Base-by-base conservation (phyloP, 2,113 vertebrate species). In the Odocoileus hemionus region DNA sequence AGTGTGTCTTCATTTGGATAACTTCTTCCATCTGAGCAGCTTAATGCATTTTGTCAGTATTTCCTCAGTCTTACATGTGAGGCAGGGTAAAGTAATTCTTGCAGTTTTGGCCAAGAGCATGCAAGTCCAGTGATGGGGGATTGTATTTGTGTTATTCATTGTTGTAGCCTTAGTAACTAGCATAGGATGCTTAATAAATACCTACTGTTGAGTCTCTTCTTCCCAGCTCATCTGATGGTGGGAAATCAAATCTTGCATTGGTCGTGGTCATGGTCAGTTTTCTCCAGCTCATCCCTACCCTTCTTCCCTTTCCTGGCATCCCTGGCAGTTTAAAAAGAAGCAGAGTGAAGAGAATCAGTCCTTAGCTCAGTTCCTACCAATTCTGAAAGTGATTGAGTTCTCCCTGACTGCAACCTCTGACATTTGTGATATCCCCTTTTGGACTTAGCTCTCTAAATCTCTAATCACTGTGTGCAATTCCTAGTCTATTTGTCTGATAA, bases 1-100 rank as follows among this genome's bases (percentile, higher is more conserved):
- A 94, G 8, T 67, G 6, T 89, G 30, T 95, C 83, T 97, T 96
- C 78, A 57, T 94, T 86, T 95, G 55, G 55, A 14, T 50, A 93
- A 58, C 28, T 57, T 43, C 19, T 85, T 67, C 70, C 47, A 58
- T 92, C 45, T 82, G 61, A 92, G 25, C 64, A 57, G 23, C 36
- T 76, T 36, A 85, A 88, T 25, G 43, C 19, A 60, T 87, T 94
- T 78, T 96, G 21, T 30, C 89, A 88, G 17, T 52, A 39, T 43
- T 78, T 43, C 78, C 67, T 95, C 60, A 26, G 55, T 60, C 82
- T 86, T 90, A 67, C 33, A 23, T 55, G 21, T 12, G 57, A 89
- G 17, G 21, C 21, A 19, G 58, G 3, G 33, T 21, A 60, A 85
- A 85, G 39, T 13, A 52, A 52, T 89, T 64, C 78, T 94, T 36